Evolutionary conservation across 2,797 vertebrate genomes (phyloP).

Genomic region (Pseudochirops cupreus): DNA sequence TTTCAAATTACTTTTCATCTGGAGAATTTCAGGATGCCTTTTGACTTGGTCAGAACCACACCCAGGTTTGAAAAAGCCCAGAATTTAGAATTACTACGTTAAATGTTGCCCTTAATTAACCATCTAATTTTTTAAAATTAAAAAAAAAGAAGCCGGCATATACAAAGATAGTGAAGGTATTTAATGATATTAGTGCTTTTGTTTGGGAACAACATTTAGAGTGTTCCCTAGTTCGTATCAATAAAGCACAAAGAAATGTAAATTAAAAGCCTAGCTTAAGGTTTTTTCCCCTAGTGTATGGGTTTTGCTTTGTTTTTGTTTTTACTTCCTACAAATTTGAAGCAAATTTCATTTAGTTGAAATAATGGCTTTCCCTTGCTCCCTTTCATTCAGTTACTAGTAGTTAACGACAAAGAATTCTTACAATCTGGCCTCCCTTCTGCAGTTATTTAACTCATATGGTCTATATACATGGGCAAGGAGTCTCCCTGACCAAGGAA

Average conservation of each 20-base stretch:
- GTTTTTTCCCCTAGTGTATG: constrained; percentile 47
- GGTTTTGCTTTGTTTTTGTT: neutral
- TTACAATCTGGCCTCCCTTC: constrained; percentile 42
- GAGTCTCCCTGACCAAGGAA: constrained; percentile 31
- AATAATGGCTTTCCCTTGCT: constrained; percentile 38
- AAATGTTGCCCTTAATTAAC: no score
- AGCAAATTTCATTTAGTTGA: constrained; percentile 37
- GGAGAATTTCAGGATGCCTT: neutral
- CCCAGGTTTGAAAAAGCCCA: neutral
- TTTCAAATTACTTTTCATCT: constrained; percentile 63
- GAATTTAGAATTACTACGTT: no score
- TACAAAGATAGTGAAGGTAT: constrained; percentile 42
- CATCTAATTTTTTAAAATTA: neutral
- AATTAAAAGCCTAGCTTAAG: constrained; percentile 50
- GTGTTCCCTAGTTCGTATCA: constrained; percentile 27
- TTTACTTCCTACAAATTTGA: constrained; percentile 51
- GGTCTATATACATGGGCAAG: constrained; percentile 4
- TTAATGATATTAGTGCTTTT: constrained; percentile 43
- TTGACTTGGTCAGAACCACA: constrained; percentile 39
- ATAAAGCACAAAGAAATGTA: constrained; percentile 42
- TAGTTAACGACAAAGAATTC: neutral
- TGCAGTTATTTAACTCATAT: neutral
- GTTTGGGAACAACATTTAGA: constrained; percentile 32
- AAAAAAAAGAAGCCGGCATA: constrained; percentile 24
- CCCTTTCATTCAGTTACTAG: constrained; percentile 54